phyloP scores from a whole-genome alignment of 2,113 vertebrate genomes.

The Lichenostomus cassidix region DNA sequence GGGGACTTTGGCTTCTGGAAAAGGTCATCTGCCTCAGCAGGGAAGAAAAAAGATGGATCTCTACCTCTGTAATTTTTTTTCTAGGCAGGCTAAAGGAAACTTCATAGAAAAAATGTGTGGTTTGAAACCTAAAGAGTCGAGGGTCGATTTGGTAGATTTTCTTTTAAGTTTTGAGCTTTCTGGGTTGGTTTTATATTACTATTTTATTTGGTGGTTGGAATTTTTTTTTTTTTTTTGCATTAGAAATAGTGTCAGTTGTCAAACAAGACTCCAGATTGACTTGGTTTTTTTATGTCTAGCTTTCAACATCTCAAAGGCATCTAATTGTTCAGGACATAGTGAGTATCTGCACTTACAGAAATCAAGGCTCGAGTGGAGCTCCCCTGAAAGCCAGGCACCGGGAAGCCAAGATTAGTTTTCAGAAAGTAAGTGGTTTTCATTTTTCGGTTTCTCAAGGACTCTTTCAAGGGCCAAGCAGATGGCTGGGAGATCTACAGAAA shows the following conservation, averaged over 20 bases:
- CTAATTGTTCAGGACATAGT: conserved; percentile 49
- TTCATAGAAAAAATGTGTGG: not conserved
- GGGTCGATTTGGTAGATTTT: not conserved
- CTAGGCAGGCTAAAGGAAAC: not conserved
- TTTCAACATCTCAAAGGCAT: conserved; percentile 39
- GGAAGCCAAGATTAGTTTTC: conserved; percentile 57
- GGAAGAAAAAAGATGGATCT: not conserved
- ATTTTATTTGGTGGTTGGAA: not conserved
- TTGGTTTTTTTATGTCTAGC: not conserved
- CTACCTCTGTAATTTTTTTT: not conserved
- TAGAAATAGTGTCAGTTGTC: conserved; percentile 20
- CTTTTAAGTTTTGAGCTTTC: not conserved
- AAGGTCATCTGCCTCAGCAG: not conserved
- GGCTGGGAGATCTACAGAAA: conserved; percentile 16
- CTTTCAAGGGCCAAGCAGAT: conserved; percentile 53
- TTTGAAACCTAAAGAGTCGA: not conserved
- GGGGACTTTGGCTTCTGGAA: not conserved
- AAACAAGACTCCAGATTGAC: conserved; percentile 28
- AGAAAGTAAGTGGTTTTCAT: conserved; percentile 60
- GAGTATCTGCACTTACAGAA: conserved; percentile 51
- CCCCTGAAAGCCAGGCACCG: conserved; percentile 35
- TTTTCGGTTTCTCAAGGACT: conserved; percentile 51
- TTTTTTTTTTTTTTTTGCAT: not conserved
- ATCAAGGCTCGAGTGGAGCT: conserved; percentile 42
- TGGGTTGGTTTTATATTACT: not conserved